These are phyloP conservation scores for Talpa occidentalis DNA, from an alignment of 2,113 vertebrate genomes.

Conservation along the genomic window DNA sequence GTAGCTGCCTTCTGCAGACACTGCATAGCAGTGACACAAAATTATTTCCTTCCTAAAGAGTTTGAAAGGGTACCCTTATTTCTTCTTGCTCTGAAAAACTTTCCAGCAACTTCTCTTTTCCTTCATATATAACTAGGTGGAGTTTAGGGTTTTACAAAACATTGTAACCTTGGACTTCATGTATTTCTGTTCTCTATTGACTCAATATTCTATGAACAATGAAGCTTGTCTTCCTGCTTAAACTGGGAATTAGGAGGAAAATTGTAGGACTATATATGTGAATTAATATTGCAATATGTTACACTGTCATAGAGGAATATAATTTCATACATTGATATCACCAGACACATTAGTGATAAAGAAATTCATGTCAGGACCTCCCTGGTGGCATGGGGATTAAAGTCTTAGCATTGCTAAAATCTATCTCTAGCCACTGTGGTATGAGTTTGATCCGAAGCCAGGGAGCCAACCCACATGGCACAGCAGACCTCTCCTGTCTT, in stretches of 20 bases:
- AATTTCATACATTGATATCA: background rate
- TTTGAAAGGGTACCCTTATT: background rate
- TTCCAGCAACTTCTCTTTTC: background rate
- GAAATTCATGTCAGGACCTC: background rate
- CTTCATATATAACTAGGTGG: background rate
- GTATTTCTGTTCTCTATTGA: background rate
- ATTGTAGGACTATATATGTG: background rate
- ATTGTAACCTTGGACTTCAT: background rate
- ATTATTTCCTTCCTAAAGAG: background rate
- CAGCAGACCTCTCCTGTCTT: no score
- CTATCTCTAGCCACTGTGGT: no score
- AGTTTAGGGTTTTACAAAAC: background rate
- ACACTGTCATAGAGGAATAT: background rate
- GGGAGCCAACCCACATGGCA: no score
- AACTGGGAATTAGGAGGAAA: background rate
- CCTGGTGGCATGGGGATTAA: no score
- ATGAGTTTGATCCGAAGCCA: no score
- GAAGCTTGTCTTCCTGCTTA: background rate
- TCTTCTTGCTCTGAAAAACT: background rate
- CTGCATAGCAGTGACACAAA: background rate
- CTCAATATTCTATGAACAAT: background rate
- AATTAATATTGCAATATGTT: background rate
- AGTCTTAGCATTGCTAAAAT: no score
- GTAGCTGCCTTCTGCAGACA: background rate
- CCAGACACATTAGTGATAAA: background rate